Conservation (phyloP, 2,888 invertebrate species). For the Pimpla rufipes region DNA sequence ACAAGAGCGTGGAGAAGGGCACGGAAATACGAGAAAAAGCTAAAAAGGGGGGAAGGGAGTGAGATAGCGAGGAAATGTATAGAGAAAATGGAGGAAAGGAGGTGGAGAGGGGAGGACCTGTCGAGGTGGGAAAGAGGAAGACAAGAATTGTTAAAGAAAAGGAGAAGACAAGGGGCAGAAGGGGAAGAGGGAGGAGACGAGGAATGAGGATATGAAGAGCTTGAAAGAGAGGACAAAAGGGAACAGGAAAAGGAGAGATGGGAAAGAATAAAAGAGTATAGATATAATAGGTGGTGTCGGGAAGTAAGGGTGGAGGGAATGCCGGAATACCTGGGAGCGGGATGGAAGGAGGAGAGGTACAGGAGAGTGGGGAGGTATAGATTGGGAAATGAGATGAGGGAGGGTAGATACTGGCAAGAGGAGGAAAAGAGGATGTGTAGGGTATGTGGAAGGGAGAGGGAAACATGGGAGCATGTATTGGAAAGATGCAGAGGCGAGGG, state of each 20-base stretch:
- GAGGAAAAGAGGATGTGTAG: neutral
- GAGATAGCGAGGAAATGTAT: too few species aligned
- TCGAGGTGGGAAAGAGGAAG: too few species aligned
- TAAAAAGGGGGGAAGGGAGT: too few species aligned
- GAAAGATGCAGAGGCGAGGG: neutral
- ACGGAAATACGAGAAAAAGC: too few species aligned
- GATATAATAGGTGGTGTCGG: neutral
- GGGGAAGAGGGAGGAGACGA: neutral
- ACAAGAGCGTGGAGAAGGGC: too few species aligned
- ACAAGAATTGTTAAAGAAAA: too few species aligned
- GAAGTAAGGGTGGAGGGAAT: neutral
- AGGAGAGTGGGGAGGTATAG: neutral
- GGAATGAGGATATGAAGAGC: too few species aligned
- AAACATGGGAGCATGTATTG: too few species aligned
- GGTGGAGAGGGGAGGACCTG: neutral
- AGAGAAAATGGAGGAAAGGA: too few species aligned
- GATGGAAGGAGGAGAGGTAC: too few species aligned
- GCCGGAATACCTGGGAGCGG: neutral
- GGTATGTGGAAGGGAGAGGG: neutral
- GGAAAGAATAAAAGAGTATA: neutral
- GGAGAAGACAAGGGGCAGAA: neutral
- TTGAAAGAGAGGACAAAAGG: neutral
- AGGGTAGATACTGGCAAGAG: neutral
- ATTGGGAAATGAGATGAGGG: neutral
- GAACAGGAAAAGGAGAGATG: neutral